Evolutionary conservation across 2,113 vertebrate species (phyloP).

Genomic region (Xenopus laevis): DNA sequence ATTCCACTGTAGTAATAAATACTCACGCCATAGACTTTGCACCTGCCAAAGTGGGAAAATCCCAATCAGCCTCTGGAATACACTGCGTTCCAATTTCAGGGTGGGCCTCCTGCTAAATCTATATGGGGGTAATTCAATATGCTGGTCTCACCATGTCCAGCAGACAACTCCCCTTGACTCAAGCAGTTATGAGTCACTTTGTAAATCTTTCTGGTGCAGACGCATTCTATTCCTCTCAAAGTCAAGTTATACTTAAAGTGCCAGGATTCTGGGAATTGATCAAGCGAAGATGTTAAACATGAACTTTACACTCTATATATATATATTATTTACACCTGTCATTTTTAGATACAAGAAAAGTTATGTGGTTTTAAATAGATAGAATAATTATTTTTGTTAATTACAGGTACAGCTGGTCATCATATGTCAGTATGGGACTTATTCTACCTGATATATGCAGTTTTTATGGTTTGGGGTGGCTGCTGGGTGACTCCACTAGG

Average conservation of each 20-base stretch:
- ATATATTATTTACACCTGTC: too few relatives aligned
- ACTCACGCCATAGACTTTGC: background rate
- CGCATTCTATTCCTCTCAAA: background rate
- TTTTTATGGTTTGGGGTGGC: too few relatives aligned
- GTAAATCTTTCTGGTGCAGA: background rate
- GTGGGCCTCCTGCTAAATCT: background rate
- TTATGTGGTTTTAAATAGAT: too few relatives aligned
- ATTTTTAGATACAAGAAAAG: too few relatives aligned
- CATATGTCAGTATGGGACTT: too few relatives aligned
- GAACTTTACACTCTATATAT: too few relatives aligned
- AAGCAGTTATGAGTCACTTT: background rate
- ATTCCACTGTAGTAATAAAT: constrained; percentile 2
- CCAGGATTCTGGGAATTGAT: background rate
- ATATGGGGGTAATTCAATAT: constrained; percentile 2
- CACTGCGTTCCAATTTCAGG: background rate
- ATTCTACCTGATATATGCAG: too few relatives aligned
- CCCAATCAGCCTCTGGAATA: background rate
- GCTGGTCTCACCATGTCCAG: background rate
- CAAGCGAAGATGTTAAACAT: too few relatives aligned
- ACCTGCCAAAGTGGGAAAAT: constrained; percentile 5
- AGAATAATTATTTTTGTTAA: too few relatives aligned
- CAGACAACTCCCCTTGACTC: constrained; percentile 3
- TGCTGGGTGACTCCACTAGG: too few relatives aligned
- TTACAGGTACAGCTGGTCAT: too few relatives aligned
- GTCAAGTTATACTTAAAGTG: background rate